These are phyloP conservation scores for Tragelaphus eurycerus DNA, from an alignment of 2,797 vertebrate genomes.

Conservation along the genomic window DNA sequence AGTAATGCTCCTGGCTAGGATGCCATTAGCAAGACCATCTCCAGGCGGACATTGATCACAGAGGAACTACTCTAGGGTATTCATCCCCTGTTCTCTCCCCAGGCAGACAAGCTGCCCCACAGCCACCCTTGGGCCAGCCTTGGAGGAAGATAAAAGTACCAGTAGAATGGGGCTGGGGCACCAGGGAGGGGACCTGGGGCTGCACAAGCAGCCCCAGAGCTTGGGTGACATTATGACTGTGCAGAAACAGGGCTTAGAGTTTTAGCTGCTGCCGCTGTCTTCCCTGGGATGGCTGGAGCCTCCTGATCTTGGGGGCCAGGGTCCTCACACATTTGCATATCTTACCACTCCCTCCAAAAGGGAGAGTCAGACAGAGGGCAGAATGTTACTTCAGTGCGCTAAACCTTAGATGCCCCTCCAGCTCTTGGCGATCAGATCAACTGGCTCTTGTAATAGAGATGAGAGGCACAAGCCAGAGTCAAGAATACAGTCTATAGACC, in stretches of 20 bases:
- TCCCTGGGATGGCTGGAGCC: neutral
- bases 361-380: neutral
- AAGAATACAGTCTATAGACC: neutral
- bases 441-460: neutral
- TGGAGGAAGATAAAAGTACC: neutral
- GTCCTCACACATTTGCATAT: neutral
- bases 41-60: conserved; percentile 35
- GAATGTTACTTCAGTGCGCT: neutral
- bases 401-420: neutral
- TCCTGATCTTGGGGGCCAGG: neutral
- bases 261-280: neutral
- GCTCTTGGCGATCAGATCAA: neutral
- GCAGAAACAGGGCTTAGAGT: neutral
- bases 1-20: neutral
- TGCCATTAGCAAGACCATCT: conserved; percentile 28
- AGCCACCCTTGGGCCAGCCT: neutral
- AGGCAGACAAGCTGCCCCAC: neutral
- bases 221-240: neutral
- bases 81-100: neutral
- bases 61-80: neutral
- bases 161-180: too few species aligned
- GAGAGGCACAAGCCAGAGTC: neutral
- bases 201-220: neutral
- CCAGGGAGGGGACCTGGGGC: neutral
- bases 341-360: neutral